Percentiles rank a stretch among this genome's conserved stretches.
Evolutionary conservation across 2,113 vertebrate genomes (phyloP).

Genomic region (Oncorhynchus gorbuscha): DNA sequence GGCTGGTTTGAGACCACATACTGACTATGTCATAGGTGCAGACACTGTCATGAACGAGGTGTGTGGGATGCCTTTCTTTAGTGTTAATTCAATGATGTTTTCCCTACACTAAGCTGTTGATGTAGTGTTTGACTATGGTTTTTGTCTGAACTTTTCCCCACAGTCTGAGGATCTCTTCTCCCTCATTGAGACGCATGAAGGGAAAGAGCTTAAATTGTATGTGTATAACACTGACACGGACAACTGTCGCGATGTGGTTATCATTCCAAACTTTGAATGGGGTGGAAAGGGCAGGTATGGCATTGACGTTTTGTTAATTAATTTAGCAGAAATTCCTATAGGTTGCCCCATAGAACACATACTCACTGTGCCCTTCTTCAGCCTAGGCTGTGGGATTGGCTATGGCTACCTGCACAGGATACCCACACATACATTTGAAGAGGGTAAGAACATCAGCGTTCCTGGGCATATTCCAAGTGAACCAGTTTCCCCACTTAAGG

Average conservation of each 20-base stretch:
- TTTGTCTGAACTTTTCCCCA: slow-evolving; percentile 20
- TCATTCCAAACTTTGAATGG: slow-evolving; percentile 91
- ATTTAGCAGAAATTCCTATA: not conserved
- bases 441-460: slow-evolving; percentile 85
- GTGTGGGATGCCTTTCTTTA: not conserved
- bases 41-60: slow-evolving; percentile 91
- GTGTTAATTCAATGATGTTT: not conserved
- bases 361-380: slow-evolving; percentile 57
- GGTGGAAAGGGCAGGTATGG: slow-evolving; percentile 94
- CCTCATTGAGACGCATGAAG: slow-evolving; percentile 87
- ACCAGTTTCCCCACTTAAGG: slow-evolving; percentile 79
- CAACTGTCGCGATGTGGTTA: slow-evolving; percentile 93
- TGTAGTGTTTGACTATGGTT: not conserved
- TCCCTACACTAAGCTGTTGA: not conserved
- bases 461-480: slow-evolving; percentile 75
- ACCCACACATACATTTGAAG: slow-evolving; percentile 85
- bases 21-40: slow-evolving; percentile 95
- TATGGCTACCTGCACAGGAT: slow-evolving; percentile 98
- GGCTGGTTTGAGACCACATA: slow-evolving; percentile 87
- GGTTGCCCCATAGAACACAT: not conserved
- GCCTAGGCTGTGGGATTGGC: slow-evolving; percentile 95
- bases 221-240: slow-evolving; percentile 96
- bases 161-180: slow-evolving; percentile 94
- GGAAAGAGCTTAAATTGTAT: slow-evolving; percentile 90
- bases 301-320: not conserved